phyloP scores from a whole-genome alignment of 2,113 vertebrate species.

The Spermophilus dauricus region DNA sequence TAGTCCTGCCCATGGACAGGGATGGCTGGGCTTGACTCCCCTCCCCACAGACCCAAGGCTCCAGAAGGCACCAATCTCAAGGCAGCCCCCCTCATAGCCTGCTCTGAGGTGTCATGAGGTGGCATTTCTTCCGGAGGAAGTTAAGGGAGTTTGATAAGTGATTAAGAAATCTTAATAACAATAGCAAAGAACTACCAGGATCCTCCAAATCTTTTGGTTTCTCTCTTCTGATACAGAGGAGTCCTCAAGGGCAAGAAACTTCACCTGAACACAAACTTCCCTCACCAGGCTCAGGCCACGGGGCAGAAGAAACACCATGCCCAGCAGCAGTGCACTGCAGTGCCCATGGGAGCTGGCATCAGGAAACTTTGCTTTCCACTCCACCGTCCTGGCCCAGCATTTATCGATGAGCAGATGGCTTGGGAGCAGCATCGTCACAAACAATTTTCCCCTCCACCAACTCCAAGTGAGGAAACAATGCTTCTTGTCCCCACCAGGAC shows the following conservation, averaged over 20 bases:
- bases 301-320: background rate
- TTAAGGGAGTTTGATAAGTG: background rate
- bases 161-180: background rate
- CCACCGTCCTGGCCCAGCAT: constrained; percentile 16
- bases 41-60: background rate
- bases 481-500: constrained; percentile 31
- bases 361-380: constrained; percentile 14
- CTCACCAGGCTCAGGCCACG: background rate
- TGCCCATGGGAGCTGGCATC: background rate
- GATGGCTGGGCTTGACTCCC: background rate
- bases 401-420: constrained; percentile 84
- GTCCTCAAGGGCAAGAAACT: background rate
- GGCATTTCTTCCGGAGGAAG: background rate
- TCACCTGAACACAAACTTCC: background rate
- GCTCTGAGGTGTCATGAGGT: background rate
- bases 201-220: background rate
- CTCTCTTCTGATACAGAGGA: background rate
- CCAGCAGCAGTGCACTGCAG: background rate
- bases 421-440: constrained; percentile 69
- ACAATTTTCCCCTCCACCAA: constrained; percentile 86
- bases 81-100: background rate
- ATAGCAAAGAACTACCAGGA: background rate
- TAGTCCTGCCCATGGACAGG: background rate
- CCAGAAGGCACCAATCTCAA: too few species aligned
- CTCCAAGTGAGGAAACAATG: constrained; percentile 80